These are phyloP conservation scores for Xenops minutus DNA, from an alignment of 2,797 vertebrate genomes.

Conservation along the genomic window DNA sequence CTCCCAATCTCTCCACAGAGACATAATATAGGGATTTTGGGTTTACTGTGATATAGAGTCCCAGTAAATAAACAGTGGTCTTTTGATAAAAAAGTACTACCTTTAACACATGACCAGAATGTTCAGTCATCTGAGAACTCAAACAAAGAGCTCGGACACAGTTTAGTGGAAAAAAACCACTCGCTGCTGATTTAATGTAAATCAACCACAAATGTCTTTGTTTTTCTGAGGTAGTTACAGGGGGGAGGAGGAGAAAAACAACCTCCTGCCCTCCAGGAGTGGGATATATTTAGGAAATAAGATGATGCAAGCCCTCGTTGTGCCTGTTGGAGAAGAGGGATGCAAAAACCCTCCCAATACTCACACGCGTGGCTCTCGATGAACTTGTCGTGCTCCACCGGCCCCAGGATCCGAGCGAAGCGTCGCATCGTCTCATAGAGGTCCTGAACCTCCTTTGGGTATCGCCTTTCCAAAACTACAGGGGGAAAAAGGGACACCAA, in stretches of 20 bases:
- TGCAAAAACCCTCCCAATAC: slow-evolving; percentile 49
- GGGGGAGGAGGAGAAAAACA: background rate
- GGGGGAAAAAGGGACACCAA: background rate
- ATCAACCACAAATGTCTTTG: background rate
- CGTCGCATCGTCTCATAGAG: slow-evolving; percentile 92
- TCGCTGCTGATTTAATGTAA: background rate
- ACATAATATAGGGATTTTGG: background rate
- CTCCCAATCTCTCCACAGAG: background rate
- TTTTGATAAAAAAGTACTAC: background rate
- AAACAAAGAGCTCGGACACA: background rate
- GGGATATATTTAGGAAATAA: background rate
- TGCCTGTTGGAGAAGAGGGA: background rate
- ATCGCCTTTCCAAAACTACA: slow-evolving; percentile 89
- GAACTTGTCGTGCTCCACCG: slow-evolving; percentile 94
- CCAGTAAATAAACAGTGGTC: background rate
- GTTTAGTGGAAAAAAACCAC: background rate
- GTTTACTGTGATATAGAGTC: background rate
- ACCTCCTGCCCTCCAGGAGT: background rate
- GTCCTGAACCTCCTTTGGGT: slow-evolving; percentile 96
- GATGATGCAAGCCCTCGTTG: background rate
- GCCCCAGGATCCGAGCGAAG: slow-evolving; percentile 91
- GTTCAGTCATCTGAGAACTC: background rate
- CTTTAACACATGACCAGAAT: background rate
- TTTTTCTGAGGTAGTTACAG: slow-evolving; percentile 14
- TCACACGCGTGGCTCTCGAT: slow-evolving; percentile 95